phyloP scores from a whole-genome alignment of 2,113 vertebrate species.

The Centrocercus urophasianus region DNA sequence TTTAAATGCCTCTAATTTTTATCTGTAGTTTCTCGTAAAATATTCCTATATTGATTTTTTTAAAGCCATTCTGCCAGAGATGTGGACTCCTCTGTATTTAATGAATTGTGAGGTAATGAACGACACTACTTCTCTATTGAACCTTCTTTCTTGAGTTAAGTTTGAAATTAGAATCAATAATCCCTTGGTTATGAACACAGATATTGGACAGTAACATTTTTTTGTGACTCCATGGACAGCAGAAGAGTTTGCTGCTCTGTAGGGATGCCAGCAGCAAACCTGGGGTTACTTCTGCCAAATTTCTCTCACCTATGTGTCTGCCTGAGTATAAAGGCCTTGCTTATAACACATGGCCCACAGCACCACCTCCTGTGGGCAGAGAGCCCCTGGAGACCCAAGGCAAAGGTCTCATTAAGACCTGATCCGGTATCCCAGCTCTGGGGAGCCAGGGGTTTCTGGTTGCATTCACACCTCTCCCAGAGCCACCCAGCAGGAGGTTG shows the following conservation, averaged over 20 bases:
- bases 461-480: not conserved
- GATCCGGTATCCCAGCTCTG: accelerated
- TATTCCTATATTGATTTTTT: not conserved
- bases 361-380: accelerated
- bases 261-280: not conserved
- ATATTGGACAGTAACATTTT: not conserved
- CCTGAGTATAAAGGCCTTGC: not conserved
- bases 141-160: not conserved
- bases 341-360: not conserved
- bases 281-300: not conserved
- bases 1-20: not conserved
- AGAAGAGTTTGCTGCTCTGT: not conserved
- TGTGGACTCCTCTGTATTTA: not conserved
- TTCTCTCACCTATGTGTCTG: not conserved
- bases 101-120: not conserved
- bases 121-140: not conserved
- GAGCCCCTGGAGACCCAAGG: not conserved
- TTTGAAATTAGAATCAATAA: not conserved
- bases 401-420: not conserved
- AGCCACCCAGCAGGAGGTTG: not conserved
- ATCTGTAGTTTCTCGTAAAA: not conserved
- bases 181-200: not conserved
- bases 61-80: not conserved
- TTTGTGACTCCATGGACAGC: not conserved
- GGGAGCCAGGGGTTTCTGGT: accelerated